Evolutionary conservation across 1,140 invertebrate species (phyloP), one percentile per base, ranked within the genome.

Genomic region (Halictus rubicundus): DNA sequence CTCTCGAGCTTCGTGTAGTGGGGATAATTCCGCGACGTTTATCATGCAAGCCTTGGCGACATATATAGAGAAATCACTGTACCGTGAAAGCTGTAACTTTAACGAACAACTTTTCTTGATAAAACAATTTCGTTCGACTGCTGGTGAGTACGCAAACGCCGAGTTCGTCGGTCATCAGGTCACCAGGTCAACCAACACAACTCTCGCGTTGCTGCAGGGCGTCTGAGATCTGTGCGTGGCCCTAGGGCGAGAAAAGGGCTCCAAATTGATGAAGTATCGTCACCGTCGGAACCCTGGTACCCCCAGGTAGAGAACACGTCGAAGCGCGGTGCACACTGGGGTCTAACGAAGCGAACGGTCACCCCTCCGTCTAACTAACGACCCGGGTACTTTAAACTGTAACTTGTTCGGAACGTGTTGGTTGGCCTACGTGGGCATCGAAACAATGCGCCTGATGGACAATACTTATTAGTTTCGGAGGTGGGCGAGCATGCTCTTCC

Each of bases 391-490:
- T 87, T 63, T 84, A 87, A 87, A 87, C 73, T 84, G 78, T 87
- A 87, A 87, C 85, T 87, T 70, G 70, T 85, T 80, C 63, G 73
- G 84, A 83, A 83, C 80, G 81, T 84, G 85, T 86, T 64, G 71
- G 78, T 32, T 57, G 63, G 39, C 59, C 68, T 87, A 89, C 87
- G 89, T 90, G 88, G 88, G 89, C 86, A 81, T 83, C 78, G 80
- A 89, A 89, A 89, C 88, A 89, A 89, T 90, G 83, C 88, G 78
- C 59, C 80, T 82, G 89, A 87, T 82, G 88, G 87, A 90, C 90
- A 89, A 91, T 89, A 90, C 89, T 90, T 90, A 90, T 90, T 90
- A 90, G 88, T 89, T 89, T 88, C 70, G 78, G 71, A 83, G 85
- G 88, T 91, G 89, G 89, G 90, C 88, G 89, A 88, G 70, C 78